These are phyloP conservation scores for Drosophila kurseongensis DNA, from an alignment of 1,140 invertebrate species.

Conservation along the genomic window DNA sequence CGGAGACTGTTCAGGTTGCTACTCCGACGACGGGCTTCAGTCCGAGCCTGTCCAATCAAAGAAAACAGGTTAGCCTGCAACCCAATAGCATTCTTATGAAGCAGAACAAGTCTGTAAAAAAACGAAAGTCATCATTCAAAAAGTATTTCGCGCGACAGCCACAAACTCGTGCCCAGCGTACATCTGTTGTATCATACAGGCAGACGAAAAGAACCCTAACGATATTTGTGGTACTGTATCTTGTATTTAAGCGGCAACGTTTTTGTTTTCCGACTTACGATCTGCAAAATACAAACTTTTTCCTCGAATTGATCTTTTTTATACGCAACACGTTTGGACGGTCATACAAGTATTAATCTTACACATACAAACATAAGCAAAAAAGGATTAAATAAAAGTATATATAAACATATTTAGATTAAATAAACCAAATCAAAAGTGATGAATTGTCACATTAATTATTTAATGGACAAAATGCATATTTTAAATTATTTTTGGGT, in stretches of 20 bases:
- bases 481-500: constrained; percentile 19
- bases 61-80: constrained; percentile 69
- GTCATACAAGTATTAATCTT: neutral
- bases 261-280: constrained; percentile 45
- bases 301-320: constrained; percentile 60
- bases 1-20: constrained; percentile 36
- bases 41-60: constrained; percentile 27
- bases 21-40: constrained; percentile 5
- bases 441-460: neutral
- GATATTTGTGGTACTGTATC: constrained; percentile 39
- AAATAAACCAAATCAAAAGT: constrained; percentile 20
- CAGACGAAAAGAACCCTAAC: constrained; percentile 27
- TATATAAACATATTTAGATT: neutral
- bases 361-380: neutral
- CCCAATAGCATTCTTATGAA: constrained; percentile 45
- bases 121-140: constrained; percentile 70
- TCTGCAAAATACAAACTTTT: constrained; percentile 71
- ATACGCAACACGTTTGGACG: neutral
- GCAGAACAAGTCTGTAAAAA: constrained; percentile 38
- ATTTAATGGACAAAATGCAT: no score
- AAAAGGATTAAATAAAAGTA: neutral
- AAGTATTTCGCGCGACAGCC: constrained; percentile 41
- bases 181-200: constrained; percentile 50
- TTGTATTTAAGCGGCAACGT: constrained; percentile 34
- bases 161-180: constrained; percentile 48